phyloP scores from a whole-genome alignment of 1,140 invertebrate species.

The Dendroctonus valens region DNA sequence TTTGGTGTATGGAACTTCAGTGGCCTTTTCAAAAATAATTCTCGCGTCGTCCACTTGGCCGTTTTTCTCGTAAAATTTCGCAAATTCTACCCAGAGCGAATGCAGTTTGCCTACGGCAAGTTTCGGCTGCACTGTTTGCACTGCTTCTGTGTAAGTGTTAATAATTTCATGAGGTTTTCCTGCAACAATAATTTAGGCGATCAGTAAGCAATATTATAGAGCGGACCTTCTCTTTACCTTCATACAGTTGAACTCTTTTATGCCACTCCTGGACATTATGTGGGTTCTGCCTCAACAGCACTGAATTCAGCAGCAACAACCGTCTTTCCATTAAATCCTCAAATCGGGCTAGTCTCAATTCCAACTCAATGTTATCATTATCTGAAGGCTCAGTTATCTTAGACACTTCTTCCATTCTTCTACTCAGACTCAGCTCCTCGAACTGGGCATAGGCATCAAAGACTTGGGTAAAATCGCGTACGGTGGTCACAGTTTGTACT shows the following conservation, averaged over 20 bases:
- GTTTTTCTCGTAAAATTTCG: slow-evolving; percentile 97
- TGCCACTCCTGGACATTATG: slow-evolving; percentile 97
- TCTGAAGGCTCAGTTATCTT: slow-evolving; percentile 66
- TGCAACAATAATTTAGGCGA: slow-evolving; percentile 25
- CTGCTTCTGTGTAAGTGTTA: slow-evolving; percentile 96
- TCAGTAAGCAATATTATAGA: neutral
- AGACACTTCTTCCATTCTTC: slow-evolving; percentile 86
- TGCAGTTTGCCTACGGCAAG: slow-evolving; percentile 92
- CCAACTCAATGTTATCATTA: slow-evolving; percentile 93
- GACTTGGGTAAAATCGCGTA: slow-evolving; percentile 97
- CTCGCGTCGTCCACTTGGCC: slow-evolving; percentile 89
- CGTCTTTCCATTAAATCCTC: slow-evolving; percentile 95
- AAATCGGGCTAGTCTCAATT: slow-evolving; percentile 85
- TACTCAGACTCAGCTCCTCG: slow-evolving; percentile 91
- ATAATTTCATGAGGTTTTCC: slow-evolving; percentile 92
- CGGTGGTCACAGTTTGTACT: slow-evolving; percentile 94
- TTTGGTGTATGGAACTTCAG: slow-evolving; percentile 88
- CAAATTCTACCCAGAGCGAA: slow-evolving; percentile 95
- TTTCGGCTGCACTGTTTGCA: slow-evolving; percentile 96
- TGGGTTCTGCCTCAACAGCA: slow-evolving; percentile 96
- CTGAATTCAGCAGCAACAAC: slow-evolving; percentile 91
- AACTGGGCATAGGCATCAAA: slow-evolving; percentile 99
- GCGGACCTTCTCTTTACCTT: slow-evolving; percentile 54
- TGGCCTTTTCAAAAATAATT: slow-evolving; percentile 94
- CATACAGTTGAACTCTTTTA: slow-evolving; percentile 91